Evolutionary conservation across 30 jellyfish, hydroid and myxozoan species (phyloP), one percentile per base, ranked within the genome.

Genomic region (Phacellophora camtschatica): DNA sequence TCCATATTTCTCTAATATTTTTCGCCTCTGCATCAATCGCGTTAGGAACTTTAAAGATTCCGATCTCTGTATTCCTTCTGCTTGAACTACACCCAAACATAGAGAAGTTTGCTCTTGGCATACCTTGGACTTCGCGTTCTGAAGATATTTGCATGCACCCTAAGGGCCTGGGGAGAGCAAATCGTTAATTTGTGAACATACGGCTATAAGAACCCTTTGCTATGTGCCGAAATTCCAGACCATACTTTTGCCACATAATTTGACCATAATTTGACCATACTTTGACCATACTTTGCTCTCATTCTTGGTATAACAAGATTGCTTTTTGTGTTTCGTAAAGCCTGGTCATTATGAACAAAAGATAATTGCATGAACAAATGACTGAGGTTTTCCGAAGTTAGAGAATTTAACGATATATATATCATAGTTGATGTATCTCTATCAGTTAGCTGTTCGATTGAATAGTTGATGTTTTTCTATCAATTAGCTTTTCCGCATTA

Each of bases 101-200:
- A 9, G 81, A 66, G 71, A 22, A 66, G 81, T 66, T 32, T 66
- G 81, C 81, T 66, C 81, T 72, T 8, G 81, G 67, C 81, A 62
- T 62, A 24, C 22, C 15, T 62, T 19, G 76, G 20, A 62, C 68
- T 54, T 18, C 33, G 6, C 68, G 18, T 9, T 6, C 68, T 9
- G 20, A 39, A 8, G 53, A 13, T 6, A 8, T 8, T 39, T 13
- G 53, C 13, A 39, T 39, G 53, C 53, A 39, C 53, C 53, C 53
- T 39, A 39, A 39, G 53, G 13, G 53, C 13, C 53, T 39, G 53
- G 53, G 53, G 53, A 8, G 53, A 39, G 53, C 8, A 6, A 6
- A 6, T 39, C 53, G 12, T 39, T 39, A 39, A 39, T 39, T 39
- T 8, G 8, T 39, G 12, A 39, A 39, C 53, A 39, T 39, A 8